Conservation (phyloP, 2,113 vertebrate species). For the Trematomus loennbergii region DNA sequence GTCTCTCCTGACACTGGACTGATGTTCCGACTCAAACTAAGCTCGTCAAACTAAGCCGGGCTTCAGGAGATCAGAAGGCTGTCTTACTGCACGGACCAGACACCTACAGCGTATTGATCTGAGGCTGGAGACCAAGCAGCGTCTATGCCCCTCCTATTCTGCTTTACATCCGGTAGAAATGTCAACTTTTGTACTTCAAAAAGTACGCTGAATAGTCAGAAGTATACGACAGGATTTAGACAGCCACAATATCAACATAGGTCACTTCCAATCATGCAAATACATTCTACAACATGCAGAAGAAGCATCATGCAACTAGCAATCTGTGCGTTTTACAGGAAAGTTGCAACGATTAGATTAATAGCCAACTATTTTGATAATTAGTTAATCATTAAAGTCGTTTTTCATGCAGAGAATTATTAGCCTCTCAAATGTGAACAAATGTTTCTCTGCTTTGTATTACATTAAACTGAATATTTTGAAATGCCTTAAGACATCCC, state of each 20-base stretch:
- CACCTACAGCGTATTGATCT: slow-evolving; percentile 45
- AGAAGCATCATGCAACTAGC: neutral
- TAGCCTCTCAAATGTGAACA: neutral
- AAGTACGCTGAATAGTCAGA: neutral
- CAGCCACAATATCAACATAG: neutral
- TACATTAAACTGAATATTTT: too few relatives aligned
- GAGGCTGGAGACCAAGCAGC: neutral
- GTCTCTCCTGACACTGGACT: slow-evolving; percentile 6
- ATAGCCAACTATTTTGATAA: too few relatives aligned
- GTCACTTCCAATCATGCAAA: neutral
- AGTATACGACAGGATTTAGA: neutral
- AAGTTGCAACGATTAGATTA: too few relatives aligned
- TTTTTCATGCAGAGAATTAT: neutral
- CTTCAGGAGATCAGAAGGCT: slow-evolving; percentile 24
- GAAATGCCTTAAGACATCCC: too few relatives aligned
- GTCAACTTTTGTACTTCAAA: neutral
- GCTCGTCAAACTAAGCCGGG: slow-evolving; percentile 16
- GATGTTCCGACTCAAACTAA: slow-evolving; percentile 21
- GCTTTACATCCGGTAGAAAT: neutral
- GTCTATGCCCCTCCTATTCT: slow-evolving; percentile 21
- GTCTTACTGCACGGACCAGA: slow-evolving; percentile 8
- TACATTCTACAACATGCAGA: slow-evolving; percentile 1
- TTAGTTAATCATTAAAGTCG: too few relatives aligned
- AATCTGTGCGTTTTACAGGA: slow-evolving; percentile 9
- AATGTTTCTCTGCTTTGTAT: too few relatives aligned